Conservation (phyloP, 1,140 invertebrate genomes). For the Drosophila setifemur region DNA sequence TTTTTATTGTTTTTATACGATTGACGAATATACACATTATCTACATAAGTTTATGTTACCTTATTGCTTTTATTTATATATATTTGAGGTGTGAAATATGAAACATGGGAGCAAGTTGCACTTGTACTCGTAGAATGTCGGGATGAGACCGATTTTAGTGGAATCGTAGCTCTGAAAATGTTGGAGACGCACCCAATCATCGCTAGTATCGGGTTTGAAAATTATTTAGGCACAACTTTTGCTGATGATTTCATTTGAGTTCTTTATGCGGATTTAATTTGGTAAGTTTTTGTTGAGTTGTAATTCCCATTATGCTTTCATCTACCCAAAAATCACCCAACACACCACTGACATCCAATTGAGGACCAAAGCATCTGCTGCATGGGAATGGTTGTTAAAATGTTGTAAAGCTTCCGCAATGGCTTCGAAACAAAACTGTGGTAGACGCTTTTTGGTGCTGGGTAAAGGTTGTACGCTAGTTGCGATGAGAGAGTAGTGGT, state of each 20-base stretch:
- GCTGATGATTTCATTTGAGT: slow-evolving; percentile 24
- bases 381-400: slow-evolving; percentile 65
- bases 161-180: not conserved
- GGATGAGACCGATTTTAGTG: not conserved
- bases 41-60: not conserved
- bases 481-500: slow-evolving; percentile 33
- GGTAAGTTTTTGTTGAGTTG: slow-evolving; percentile 35
- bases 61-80: not conserved
- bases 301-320: not conserved
- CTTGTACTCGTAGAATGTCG: not conserved
- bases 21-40: slow-evolving; percentile 30
- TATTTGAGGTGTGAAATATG: no score
- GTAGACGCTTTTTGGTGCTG: slow-evolving; percentile 20
- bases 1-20: slow-evolving; percentile 14
- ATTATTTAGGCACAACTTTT: slow-evolving; percentile 15
- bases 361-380: no score
- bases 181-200: not conserved
- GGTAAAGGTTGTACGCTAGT: slow-evolving; percentile 23
- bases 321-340: not conserved
- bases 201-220: not conserved
- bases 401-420: slow-evolving; percentile 63
- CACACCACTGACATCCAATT: slow-evolving; percentile 6
- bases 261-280: slow-evolving; percentile 24
- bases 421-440: slow-evolving; percentile 8
- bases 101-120: not conserved